phyloP scores from a whole-genome alignment of 2,113 vertebrate genomes.

The Sylvia atricapilla region DNA sequence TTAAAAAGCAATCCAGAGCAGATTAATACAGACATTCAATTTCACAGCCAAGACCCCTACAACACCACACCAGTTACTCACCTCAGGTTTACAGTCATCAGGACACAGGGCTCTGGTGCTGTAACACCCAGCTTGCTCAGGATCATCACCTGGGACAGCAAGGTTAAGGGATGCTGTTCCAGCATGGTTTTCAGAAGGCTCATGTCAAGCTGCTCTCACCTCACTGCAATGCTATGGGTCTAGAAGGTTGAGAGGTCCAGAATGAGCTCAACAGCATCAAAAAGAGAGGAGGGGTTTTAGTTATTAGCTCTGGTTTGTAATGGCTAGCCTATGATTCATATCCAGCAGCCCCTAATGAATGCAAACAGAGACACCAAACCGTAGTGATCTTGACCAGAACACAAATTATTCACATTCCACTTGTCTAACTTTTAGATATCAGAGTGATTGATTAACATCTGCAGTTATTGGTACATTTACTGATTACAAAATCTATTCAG shows the following conservation, averaged over 20 bases:
- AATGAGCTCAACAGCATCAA: fast-evolving
- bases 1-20: not conserved
- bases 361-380: not conserved
- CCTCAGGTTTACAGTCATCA: not conserved
- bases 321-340: not conserved
- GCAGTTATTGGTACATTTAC: not conserved
- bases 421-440: not conserved
- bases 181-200: not conserved
- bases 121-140: not conserved
- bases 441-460: not conserved
- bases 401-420: not conserved
- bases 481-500: not conserved
- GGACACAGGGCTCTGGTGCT: not conserved
- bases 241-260: not conserved
- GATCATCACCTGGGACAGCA: not conserved
- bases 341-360: not conserved
- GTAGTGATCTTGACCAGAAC: not conserved
- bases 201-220: not conserved
- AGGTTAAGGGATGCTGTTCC: not conserved
- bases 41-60: not conserved
- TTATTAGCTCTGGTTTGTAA: not conserved
- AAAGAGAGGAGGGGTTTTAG: not conserved
- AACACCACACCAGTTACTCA: not conserved
- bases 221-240: not conserved
- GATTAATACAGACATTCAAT: not conserved